Conservation (phyloP, 2,797 vertebrate genomes). For the Sebastes kiyomatsui region DNA sequence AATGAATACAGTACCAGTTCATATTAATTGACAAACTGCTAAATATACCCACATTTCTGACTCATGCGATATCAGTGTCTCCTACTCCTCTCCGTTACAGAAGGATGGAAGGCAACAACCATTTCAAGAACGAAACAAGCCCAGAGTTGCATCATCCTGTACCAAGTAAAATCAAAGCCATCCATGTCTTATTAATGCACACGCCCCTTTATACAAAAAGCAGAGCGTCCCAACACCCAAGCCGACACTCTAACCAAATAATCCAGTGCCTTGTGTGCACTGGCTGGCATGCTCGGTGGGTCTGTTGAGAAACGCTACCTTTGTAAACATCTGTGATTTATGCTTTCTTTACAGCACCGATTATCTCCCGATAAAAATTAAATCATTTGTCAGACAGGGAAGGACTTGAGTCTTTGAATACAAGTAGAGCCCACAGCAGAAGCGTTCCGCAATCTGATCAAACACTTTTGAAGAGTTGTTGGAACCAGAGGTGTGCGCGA, state of each 20-base stretch:
- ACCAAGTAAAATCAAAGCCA: constrained; percentile 36
- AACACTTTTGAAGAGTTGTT: constrained; percentile 9
- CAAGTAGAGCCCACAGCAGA: background rate
- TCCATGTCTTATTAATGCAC: constrained; percentile 60
- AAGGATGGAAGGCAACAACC: constrained; percentile 38
- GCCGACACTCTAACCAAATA: background rate
- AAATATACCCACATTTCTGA: constrained; percentile 23
- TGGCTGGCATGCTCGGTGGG: background rate
- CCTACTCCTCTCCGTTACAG: constrained; percentile 13
- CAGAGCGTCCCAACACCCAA: constrained; percentile 10
- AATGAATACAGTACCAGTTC: background rate
- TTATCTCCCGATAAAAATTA: constrained; percentile 39
- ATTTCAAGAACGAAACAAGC: constrained; percentile 44
- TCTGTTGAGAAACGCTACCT: constrained; percentile 16
- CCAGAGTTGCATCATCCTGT: constrained; percentile 35
- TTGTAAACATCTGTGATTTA: constrained; percentile 35
- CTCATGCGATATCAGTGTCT: constrained; percentile 41
- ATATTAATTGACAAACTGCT: background rate
- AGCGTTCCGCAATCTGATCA: background rate
- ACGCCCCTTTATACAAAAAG: constrained; percentile 45
- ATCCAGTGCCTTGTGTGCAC: background rate
- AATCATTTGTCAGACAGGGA: constrained; percentile 18
- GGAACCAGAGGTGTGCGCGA: constrained; percentile 6
- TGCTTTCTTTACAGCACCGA: constrained; percentile 41
- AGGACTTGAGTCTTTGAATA: constrained; percentile 12